Conservation (phyloP, 2,113 vertebrate species). For the Sakesphorus luctuosus region DNA sequence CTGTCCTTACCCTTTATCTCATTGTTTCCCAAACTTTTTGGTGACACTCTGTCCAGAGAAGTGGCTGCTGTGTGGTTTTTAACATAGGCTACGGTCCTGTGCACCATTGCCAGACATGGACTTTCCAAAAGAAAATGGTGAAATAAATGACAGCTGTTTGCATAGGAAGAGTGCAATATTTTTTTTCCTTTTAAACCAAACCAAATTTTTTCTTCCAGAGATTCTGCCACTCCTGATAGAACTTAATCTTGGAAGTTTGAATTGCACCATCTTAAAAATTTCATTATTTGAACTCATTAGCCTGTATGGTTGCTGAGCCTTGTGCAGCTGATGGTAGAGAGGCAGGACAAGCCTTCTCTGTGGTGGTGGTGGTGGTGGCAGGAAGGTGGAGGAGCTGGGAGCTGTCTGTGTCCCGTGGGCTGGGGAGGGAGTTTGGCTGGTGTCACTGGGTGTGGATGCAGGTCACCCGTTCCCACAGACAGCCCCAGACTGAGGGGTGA, state of each 20-base stretch:
- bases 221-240: not conserved
- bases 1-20: not conserved
- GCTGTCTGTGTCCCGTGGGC: rapidly evolving
- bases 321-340: not conserved
- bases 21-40: not conserved
- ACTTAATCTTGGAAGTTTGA: not conserved
- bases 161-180: not conserved
- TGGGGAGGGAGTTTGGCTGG: rapidly evolving
- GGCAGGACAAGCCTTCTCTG: not conserved
- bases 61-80: not conserved
- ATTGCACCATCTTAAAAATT: too few relatives aligned
- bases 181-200: not conserved
- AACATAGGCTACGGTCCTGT: not conserved
- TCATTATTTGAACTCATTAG: too few relatives aligned
- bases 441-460: rapidly evolving
- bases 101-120: not conserved
- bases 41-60: not conserved
- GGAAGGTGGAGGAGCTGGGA: not conserved
- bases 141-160: not conserved
- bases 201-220: not conserved
- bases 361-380: not conserved
- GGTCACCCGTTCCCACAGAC: not conserved
- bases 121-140: not conserved
- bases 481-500: not conserved
- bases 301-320: rapidly evolving